Conservation (phyloP, 2,888 invertebrate species). For the Ditylenchus weischeri region DNA sequence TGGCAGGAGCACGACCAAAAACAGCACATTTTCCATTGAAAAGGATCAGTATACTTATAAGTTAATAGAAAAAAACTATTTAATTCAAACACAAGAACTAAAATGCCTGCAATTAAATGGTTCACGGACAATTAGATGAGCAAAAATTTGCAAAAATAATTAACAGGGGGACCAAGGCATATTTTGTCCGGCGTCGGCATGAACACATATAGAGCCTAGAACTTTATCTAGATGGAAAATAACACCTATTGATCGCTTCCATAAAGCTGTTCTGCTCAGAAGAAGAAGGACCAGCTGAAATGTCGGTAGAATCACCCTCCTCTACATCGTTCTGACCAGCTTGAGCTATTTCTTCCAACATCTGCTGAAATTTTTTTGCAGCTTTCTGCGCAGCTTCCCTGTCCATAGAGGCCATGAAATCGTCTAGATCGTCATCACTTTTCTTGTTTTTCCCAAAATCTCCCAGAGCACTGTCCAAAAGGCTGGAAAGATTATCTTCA, state of each 20-base stretch:
- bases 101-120: too few species aligned
- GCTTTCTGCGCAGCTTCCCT: conserved; percentile 33
- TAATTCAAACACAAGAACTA: too few species aligned
- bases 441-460: conserved; percentile 24
- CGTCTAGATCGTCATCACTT: conserved; percentile 38
- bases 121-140: too few species aligned
- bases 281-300: conserved; percentile 1
- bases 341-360: conserved; percentile 22
- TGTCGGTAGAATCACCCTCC: not conserved
- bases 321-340: not conserved
- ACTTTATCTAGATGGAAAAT: too few species aligned
- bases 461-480: conserved; percentile 29
- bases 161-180: too few species aligned
- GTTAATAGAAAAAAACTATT: too few species aligned
- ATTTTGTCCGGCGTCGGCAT: too few species aligned
- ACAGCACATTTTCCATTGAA: too few species aligned
- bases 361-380: conserved; percentile 30
- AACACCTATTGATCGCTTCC: conserved; percentile 11
- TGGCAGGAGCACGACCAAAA: too few species aligned
- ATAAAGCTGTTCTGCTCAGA: conserved; percentile 8
- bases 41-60: too few species aligned
- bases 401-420: conserved; percentile 35
- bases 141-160: too few species aligned
- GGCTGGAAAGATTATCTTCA: conserved; percentile 11
- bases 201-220: too few species aligned